Evolutionary conservation across 2,797 vertebrate species (phyloP), one percentile per base, ranked within the genome.

Genomic region (Babyrousa celebensis): DNA sequence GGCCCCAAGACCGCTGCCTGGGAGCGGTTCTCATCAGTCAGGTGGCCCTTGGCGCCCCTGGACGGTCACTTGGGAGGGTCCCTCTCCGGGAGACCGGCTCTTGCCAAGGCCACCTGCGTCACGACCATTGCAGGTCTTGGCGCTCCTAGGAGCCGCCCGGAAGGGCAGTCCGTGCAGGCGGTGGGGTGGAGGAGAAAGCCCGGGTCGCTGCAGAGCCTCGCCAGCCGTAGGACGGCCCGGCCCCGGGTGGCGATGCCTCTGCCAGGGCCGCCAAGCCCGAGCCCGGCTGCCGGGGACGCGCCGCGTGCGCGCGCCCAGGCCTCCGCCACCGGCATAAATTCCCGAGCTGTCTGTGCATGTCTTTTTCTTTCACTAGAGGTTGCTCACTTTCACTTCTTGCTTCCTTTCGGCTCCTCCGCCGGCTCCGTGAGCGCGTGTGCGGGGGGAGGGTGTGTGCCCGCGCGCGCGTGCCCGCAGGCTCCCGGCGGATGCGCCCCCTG

Each of bases 301-400:
- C 72, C 2, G 9, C 65, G 40, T 18, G 79, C 36, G 75, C 32
- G 62, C 40, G 62, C 54, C 80, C 40, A 0, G 82, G 70, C 21
- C 54, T 23, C 79, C 14, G 2, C 56, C 87, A 21, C 43, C 48
- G 63, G 78, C 96, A 27, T 54, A 21, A 83, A 75, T 95, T 77
- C 87, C 90, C 86, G 93, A 93, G 97, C 97, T 93, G 97, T 98
- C 98, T 98, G 98, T 97, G 98, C 97, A 91, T 98, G 98, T 98
- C 98, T 97, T 11, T 82, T 98, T 98, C 98, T 98, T 98, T 98
- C 98, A 98, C 98, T 98, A 98, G 98, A 98, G 98, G 98, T 97
- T 98, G 98, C 98, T 99, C 98, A 97, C 98, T 98, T 97, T 97
- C 96, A 92, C 97, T 95, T 98, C 98, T 98, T 85, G 83, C 91